Evolutionary conservation across 2,888 invertebrate genomes (phyloP).

Genomic region (Leptura quadrifasciata): DNA sequence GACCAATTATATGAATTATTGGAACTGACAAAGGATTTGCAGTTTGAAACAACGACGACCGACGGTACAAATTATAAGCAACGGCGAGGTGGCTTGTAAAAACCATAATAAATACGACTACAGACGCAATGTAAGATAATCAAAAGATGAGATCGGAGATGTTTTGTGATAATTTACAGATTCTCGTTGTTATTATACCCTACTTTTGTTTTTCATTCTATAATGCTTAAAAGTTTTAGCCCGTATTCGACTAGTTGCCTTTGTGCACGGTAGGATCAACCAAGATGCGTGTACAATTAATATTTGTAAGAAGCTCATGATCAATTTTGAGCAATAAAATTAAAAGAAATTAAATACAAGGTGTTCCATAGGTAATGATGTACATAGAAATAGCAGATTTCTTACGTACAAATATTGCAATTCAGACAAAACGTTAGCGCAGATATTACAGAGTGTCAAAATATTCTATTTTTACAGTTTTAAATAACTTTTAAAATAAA

Average conservation of each 20-base stretch:
- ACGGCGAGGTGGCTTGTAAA: constrained; percentile 43
- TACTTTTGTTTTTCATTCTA: constrained; percentile 24
- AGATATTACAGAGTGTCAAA: too few relatives aligned
- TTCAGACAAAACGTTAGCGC: too few relatives aligned
- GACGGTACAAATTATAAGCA: constrained; percentile 50
- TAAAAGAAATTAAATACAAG: not conserved
- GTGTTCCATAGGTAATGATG: too few relatives aligned
- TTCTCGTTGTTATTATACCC: constrained; percentile 44
- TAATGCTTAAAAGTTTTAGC: not conserved
- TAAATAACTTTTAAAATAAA: too few relatives aligned
- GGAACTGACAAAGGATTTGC: constrained; percentile 45
- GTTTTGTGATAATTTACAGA: constrained; percentile 47
- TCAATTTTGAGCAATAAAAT: not conserved
- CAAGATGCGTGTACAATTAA: constrained; percentile 7
- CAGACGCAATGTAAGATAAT: constrained; percentile 42
- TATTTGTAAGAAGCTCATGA: not conserved
- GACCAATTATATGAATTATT: constrained; percentile 43
- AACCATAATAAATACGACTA: constrained; percentile 48
- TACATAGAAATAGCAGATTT: too few relatives aligned
- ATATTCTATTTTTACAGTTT: too few relatives aligned
- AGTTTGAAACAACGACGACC: constrained; percentile 44
- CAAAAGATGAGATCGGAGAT: constrained; percentile 48
- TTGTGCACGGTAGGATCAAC: not conserved
- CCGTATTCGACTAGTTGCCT: not conserved
- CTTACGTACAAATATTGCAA: too few relatives aligned